These are phyloP conservation scores for Hypomesus transpacificus DNA, from an alignment of 2,113 vertebrate species.

Conservation along the genomic window DNA sequence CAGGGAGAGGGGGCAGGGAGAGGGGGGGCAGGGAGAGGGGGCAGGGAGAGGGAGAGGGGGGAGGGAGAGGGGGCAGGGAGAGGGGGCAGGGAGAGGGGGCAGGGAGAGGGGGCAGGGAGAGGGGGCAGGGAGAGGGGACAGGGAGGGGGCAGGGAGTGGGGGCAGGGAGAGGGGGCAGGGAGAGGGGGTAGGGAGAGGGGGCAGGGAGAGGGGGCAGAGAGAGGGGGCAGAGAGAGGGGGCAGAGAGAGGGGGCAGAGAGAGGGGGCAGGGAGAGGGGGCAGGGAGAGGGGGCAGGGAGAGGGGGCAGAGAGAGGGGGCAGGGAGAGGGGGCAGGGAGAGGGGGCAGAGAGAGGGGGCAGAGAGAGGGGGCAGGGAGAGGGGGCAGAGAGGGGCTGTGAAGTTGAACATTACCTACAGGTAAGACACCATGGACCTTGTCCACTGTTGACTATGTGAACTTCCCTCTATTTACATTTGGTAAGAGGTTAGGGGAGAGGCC, in stretches of 20 bases:
- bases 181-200: no score
- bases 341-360: background rate
- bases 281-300: no score
- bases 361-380: no score
- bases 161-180: background rate
- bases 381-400: background rate
- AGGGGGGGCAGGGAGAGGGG: background rate
- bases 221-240: no score
- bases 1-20: no score
- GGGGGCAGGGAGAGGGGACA: background rate
- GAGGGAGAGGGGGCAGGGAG: no score
- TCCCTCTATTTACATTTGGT: background rate
- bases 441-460: background rate
- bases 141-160: fast-evolving
- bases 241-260: fast-evolving
- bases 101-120: background rate
- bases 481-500: slow-evolving; percentile 1
- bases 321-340: no score
- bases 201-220: background rate
- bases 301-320: background rate
- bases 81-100: no score
- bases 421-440: background rate
- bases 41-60: background rate
- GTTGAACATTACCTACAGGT: background rate
- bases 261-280: background rate